Evolutionary conservation across 2,113 vertebrate genomes (phyloP).

Genomic region (Ascaphus truei): DNA sequence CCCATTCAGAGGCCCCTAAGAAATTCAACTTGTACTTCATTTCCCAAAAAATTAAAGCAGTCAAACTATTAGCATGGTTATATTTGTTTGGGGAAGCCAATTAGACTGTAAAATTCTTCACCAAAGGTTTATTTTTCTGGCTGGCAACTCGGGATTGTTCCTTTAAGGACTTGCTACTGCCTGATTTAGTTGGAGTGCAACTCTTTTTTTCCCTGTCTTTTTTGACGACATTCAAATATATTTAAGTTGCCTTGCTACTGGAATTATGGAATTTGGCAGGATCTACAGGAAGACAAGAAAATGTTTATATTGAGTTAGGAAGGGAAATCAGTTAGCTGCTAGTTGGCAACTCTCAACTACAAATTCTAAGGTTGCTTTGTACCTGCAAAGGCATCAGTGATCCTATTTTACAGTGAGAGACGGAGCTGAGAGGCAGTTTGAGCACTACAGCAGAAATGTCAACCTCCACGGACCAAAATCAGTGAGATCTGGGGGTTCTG

Average conservation of each 20-base stretch:
- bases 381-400: constrained; percentile 26
- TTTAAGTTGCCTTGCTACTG: constrained; percentile 37
- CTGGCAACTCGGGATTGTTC: neutral
- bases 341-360: constrained; percentile 32
- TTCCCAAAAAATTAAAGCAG: no score
- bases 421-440: constrained; percentile 11
- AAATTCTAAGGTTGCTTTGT: constrained; percentile 39
- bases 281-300: constrained; percentile 35
- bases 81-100: constrained; percentile 24
- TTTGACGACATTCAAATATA: constrained; percentile 30
- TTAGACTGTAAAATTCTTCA: constrained; percentile 25
- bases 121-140: constrained; percentile 12
- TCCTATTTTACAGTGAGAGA: constrained; percentile 7
- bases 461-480: neutral
- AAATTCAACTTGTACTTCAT: no score
- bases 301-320: constrained; percentile 38
- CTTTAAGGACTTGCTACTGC: constrained; percentile 24
- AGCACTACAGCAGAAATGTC: constrained; percentile 11
- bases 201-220: constrained; percentile 23
- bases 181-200: constrained; percentile 13
- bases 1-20: no score
- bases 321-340: constrained; percentile 37
- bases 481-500: neutral
- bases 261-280: constrained; percentile 36
- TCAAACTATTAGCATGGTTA: no score